These are phyloP conservation scores for Hestina assimilis DNA, from an alignment of 1,140 invertebrate genomes.

Conservation along the genomic window DNA sequence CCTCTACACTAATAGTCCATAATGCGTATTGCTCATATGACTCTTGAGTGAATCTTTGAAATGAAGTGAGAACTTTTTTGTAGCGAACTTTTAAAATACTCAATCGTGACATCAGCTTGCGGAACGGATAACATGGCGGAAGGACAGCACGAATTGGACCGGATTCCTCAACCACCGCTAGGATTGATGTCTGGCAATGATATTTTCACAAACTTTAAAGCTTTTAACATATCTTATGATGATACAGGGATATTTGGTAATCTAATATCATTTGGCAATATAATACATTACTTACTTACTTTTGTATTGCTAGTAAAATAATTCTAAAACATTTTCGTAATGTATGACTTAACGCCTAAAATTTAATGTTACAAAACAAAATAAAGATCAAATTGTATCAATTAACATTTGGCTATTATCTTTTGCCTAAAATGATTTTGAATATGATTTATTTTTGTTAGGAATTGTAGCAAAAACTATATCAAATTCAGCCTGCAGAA, in stretches of 20 bases:
- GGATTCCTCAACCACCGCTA: conserved; percentile 43
- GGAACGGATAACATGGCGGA: conserved; percentile 35
- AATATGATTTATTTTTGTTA: conserved; percentile 21
- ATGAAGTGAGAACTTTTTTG: neutral
- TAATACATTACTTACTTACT: too few relatives aligned
- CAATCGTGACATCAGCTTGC: conserved; percentile 48
- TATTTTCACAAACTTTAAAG: conserved; percentile 39
- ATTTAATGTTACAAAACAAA: too few relatives aligned
- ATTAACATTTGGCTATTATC: too few relatives aligned
- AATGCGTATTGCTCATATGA: too few relatives aligned
- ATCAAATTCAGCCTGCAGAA: conserved; percentile 29
- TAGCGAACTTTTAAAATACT: conserved; percentile 41
- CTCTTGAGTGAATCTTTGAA: too few relatives aligned
- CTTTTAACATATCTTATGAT: conserved; percentile 55
- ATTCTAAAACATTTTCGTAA: too few relatives aligned
- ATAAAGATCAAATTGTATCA: too few relatives aligned
- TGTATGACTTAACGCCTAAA: too few relatives aligned
- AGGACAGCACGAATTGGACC: conserved; percentile 41
- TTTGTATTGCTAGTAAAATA: too few relatives aligned
- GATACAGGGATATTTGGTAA: conserved; percentile 58
- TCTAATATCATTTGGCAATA: too few relatives aligned
- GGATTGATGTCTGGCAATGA: conserved; percentile 37
- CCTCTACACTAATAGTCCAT: too few relatives aligned
- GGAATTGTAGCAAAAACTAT: conserved; percentile 45
- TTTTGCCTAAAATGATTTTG: too few relatives aligned